Conservation (phyloP, 1,140 invertebrate genomes). For the Lordiphosa collinella region DNA sequence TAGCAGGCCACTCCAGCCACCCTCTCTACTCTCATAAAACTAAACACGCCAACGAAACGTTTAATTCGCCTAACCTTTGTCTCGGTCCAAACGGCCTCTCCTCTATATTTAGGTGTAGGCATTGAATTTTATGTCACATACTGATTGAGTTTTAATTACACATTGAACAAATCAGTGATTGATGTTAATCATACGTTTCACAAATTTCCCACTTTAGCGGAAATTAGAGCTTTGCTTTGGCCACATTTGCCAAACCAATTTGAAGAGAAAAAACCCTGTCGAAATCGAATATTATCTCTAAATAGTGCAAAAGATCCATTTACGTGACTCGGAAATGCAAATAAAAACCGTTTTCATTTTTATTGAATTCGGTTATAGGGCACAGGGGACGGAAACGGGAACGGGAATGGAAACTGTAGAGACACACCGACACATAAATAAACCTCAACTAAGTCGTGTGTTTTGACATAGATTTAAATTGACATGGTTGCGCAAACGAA, state of each 20-base stretch:
- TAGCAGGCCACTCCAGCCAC: too few species aligned
- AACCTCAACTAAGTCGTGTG: conserved; percentile 75
- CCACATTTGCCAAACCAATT: conserved; percentile 46
- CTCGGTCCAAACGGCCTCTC: conserved; percentile 1
- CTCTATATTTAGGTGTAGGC: conserved; percentile 9
- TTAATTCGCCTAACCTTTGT: too few species aligned
- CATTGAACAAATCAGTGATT: conserved; percentile 42
- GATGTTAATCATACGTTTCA: conserved; percentile 61
- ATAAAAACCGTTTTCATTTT: conserved; percentile 60
- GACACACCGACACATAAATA: conserved; percentile 62
- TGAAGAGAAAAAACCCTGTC: conserved; percentile 18
- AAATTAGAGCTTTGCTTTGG: conserved; percentile 55
- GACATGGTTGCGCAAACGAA: conserved; percentile 66
- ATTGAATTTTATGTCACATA: conserved; percentile 50
- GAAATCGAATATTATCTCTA: conserved; percentile 56
- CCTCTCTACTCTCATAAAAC: too few species aligned
- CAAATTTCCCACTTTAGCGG: conserved; percentile 38
- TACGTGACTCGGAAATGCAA: conserved; percentile 64
- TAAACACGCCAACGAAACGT: too few species aligned
- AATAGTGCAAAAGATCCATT: conserved; percentile 67
- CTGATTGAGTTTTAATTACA: conserved; percentile 72
- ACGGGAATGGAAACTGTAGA: conserved; percentile 5
- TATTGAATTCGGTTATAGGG: conserved; percentile 53
- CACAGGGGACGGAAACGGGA: not conserved
- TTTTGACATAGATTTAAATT: conserved; percentile 78